These are phyloP conservation scores for Malacosoma neustria DNA, from an alignment of 2,888 invertebrate species.

Conservation along the genomic window DNA sequence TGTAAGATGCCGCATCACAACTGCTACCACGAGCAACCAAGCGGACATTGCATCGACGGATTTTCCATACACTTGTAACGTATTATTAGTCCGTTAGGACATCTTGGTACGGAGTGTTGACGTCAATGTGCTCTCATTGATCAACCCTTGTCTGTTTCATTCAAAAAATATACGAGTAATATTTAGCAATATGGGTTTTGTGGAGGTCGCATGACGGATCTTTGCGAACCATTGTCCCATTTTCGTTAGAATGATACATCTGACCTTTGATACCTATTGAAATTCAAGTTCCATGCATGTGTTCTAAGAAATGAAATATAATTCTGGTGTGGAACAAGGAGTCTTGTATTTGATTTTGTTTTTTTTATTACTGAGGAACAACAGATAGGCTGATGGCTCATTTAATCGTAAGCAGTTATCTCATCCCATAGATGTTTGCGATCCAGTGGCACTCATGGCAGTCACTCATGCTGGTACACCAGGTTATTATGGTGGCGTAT, in stretches of 20 bases:
- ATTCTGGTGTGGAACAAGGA: too few relatives aligned
- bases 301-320: constrained; percentile 2
- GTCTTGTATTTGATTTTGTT: too few relatives aligned
- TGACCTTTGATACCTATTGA: not conserved
- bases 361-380: too few relatives aligned
- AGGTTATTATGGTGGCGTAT: too few relatives aligned
- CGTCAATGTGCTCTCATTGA: constrained; percentile 53
- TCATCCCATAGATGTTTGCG: too few relatives aligned
- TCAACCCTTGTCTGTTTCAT: constrained; percentile 53
- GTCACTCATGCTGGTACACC: too few relatives aligned
- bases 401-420: too few relatives aligned
- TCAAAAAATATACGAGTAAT: constrained; percentile 59
- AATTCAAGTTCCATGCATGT: not conserved
- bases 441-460: too few relatives aligned
- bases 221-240: constrained; percentile 15
- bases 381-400: too few relatives aligned
- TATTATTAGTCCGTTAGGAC: constrained; percentile 7
- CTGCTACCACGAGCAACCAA: constrained; percentile 44
- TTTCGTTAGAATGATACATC: constrained; percentile 1
- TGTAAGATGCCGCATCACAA: constrained; percentile 59
- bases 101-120: constrained; percentile 47
- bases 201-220: constrained; percentile 59
- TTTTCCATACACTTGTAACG: constrained; percentile 8
- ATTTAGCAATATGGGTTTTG: constrained; percentile 56
- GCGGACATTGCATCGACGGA: not conserved